Evolutionary conservation across 2,888 invertebrate genomes (phyloP), one percentile per base, ranked within the genome.

Genomic region (Cynaeus angustus): DNA sequence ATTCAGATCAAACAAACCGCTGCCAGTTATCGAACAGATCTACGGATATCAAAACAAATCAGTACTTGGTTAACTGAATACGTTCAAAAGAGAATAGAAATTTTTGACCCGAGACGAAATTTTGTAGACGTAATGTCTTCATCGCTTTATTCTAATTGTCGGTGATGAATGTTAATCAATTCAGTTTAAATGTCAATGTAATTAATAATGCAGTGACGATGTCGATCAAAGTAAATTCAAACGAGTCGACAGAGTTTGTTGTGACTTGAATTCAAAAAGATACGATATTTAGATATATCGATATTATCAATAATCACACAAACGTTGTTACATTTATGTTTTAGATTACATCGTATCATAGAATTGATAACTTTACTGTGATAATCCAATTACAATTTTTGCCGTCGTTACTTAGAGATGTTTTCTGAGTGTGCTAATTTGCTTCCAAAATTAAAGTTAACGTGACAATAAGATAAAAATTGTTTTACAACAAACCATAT

Each of bases 1-100:
- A 55, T 46, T 53, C 55, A 38, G 68, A 68, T 68, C 68, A 68
- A 68, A 68, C 68, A 62, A 53, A 68, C 68, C 68, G 68, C 66
- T 30, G 46, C 26, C 28, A 62, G 53, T 46, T 61, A 67, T 67
- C 68, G 46, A 62, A 46, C 66, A 33, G 66, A 66, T 66, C 66
- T 66, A 52, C 10, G 66, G 37, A 66, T 66, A 67, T 67, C 67
- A 59, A 56, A 67, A 67, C 59, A 59, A 67, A 59, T 59, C 67
- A 67, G 52, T 43, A 45, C 30, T 65, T 65, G 43, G 21, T 64
- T 52, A 64, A 52, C 52, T 16, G 52, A 64, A 53, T 64, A 50
- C 9, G 41, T 14, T n/a, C 14, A 37, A 48, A 9, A 50, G 41
- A 12, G 55, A 56, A 53, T 33, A 33, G 52, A 52, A 52, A 33